These are phyloP conservation scores for Ctenosaura bakeri DNA, from an alignment of 2,797 vertebrate genomes.

Conservation along the genomic window DNA sequence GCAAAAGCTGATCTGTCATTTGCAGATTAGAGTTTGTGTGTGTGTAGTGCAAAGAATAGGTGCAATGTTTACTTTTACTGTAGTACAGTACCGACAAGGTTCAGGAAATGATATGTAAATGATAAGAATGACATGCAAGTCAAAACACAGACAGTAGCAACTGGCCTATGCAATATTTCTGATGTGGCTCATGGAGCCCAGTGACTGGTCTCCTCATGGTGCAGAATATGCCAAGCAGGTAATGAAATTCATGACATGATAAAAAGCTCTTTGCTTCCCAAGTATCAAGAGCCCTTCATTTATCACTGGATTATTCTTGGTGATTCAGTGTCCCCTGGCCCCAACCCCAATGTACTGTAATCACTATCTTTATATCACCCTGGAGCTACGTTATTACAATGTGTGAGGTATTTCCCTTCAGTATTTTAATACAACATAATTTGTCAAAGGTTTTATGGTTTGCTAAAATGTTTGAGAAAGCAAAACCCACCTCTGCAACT, in stretches of 20 bases:
- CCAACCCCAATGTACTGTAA: not conserved
- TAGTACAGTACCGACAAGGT: not conserved
- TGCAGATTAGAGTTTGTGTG: not conserved
- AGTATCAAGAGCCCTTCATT: constrained; percentile 10
- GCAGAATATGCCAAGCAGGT: not conserved
- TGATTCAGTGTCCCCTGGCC: not conserved
- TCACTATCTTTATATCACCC: not conserved
- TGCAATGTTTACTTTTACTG: not conserved
- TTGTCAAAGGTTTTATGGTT: not conserved
- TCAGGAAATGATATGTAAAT: not conserved
- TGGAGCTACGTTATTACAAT: not conserved
- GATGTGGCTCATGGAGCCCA: not conserved
- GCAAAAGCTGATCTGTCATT: not conserved
- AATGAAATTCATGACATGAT: not conserved
- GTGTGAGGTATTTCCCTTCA: accelerated
- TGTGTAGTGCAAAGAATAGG: not conserved
- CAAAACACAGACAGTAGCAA: not conserved
- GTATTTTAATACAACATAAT: not conserved
- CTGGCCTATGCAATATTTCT: not conserved
- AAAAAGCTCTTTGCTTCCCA: constrained; percentile 13
- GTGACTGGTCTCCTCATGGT: not conserved
- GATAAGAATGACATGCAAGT: not conserved
- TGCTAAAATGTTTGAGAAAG: not conserved
- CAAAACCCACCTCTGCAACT: not conserved
- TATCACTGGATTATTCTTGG: constrained; percentile 17